Conservation (phyloP, 30 jellyfish, hydroid and myxozoan genomes). For the Euphysa ruthae region DNA sequence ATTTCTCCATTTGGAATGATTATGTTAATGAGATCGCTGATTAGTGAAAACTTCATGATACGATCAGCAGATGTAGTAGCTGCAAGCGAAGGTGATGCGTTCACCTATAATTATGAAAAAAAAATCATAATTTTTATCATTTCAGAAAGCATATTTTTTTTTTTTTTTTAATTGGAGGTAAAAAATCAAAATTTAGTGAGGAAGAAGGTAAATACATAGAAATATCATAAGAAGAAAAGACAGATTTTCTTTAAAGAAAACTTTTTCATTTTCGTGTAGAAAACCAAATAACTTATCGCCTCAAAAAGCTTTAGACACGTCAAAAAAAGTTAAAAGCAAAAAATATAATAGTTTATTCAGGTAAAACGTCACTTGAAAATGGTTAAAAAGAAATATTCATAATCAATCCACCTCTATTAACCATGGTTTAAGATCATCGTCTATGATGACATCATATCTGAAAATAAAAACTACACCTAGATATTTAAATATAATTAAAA, state of each 20-base stretch:
- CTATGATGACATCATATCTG: slow-evolving; percentile 87
- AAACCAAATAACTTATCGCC: too few relatives aligned
- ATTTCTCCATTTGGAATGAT: slow-evolving; percentile 72
- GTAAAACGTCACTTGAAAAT: too few relatives aligned
- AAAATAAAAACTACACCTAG: too few relatives aligned
- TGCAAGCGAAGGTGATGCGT: slow-evolving; percentile 92
- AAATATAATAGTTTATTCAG: too few relatives aligned
- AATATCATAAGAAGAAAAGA: neutral
- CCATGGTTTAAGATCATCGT: slow-evolving; percentile 90
- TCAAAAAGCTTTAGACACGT: too few relatives aligned
- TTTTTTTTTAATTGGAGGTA: too few relatives aligned
- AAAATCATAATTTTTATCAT: too few relatives aligned
- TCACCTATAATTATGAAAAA: slow-evolving; percentile 40
- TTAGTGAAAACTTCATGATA: slow-evolving; percentile 69
- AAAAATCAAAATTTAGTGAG: too few relatives aligned
- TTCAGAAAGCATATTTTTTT: too few relatives aligned
- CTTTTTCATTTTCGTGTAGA: neutral
- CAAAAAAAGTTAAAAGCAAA: too few relatives aligned
- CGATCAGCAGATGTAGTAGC: slow-evolving; percentile 95
- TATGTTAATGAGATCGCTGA: slow-evolving; percentile 78
- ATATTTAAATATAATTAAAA: too few relatives aligned
- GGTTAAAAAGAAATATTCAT: neutral
- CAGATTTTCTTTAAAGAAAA: neutral
- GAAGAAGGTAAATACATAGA: too few relatives aligned
- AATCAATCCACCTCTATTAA: slow-evolving; percentile 56